phyloP scores from a whole-genome alignment of 1,140 invertebrate species.

The Micrasema longulum region DNA sequence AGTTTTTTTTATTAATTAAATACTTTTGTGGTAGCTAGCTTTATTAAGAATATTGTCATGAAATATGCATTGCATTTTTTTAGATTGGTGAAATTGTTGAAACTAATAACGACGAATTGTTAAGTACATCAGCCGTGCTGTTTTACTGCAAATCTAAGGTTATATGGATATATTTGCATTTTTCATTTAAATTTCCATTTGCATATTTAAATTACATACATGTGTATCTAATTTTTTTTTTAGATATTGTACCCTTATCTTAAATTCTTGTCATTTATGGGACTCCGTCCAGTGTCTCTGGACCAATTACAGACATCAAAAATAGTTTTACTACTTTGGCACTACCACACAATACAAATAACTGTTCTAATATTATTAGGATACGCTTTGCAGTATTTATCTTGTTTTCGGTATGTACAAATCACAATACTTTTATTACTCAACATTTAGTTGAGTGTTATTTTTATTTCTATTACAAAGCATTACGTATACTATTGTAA shows the following conservation, averaged over 20 bases:
- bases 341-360: constrained; percentile 77
- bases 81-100: constrained; percentile 76
- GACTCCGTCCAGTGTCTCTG: constrained; percentile 76
- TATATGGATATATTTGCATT: not conserved
- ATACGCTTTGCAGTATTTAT: constrained; percentile 81
- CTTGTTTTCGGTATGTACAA: constrained; percentile 75
- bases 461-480: too few relatives aligned
- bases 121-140: constrained; percentile 80
- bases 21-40: too few relatives aligned
- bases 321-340: constrained; percentile 71
- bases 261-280: constrained; percentile 77
- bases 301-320: constrained; percentile 71
- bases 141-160: constrained; percentile 82
- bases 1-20: not conserved
- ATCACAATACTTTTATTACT: not conserved
- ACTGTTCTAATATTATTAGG: constrained; percentile 75
- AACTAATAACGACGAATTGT: constrained; percentile 73
- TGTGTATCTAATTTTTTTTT: constrained; percentile 43
- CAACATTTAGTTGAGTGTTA: too few relatives aligned
- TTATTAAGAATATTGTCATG: too few relatives aligned
- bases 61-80: constrained; percentile 45
- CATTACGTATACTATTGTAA: too few relatives aligned
- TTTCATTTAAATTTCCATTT: not conserved
- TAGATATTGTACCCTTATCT: constrained; percentile 81
- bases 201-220: not conserved